A percentile compares a stretch with the other conserved stretches of the same genome.
These are phyloP conservation scores for rabbit (Oryctolagus cuniculus) DNA, from an alignment of 2,113 vertebrate genomes.

Conservation along the genomic window DNA sequence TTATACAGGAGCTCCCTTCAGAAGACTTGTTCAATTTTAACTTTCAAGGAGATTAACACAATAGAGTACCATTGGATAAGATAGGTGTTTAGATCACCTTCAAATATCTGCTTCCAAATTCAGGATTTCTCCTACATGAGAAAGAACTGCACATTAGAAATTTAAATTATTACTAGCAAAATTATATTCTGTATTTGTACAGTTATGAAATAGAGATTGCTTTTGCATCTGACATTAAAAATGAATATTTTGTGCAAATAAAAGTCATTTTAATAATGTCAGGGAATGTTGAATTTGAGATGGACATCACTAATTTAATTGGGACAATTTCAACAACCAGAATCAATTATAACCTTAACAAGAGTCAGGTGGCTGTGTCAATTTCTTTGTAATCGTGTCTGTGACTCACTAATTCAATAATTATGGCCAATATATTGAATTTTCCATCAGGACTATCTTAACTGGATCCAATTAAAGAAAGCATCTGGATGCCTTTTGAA, in stretches of 20 bases:
- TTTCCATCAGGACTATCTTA: slow-evolving; percentile 72
- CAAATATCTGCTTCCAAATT: not conserved
- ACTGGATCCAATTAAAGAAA: slow-evolving; percentile 60
- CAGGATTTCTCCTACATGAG: not conserved
- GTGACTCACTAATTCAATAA: slow-evolving; percentile 75
- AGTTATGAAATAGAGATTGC: slow-evolving; percentile 14
- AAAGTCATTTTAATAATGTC: slow-evolving; percentile 41
- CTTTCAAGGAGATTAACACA: not conserved
- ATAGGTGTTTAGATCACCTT: not conserved
- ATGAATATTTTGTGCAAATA: slow-evolving; percentile 25
- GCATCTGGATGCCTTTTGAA: slow-evolving; percentile 53
- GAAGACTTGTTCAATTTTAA: not conserved
- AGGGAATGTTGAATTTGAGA: slow-evolving; percentile 58
- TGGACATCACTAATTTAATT: slow-evolving; percentile 64
- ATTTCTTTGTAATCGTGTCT: slow-evolving; percentile 67
- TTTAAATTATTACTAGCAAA: slow-evolving; percentile 27
- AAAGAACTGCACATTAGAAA: not conserved
- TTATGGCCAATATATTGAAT: slow-evolving; percentile 72
- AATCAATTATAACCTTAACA: slow-evolving; percentile 71
- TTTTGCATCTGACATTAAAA: not conserved
- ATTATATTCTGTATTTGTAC: not conserved
- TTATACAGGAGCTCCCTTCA: not conserved
- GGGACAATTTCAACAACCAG: slow-evolving; percentile 40
- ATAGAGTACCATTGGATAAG: not conserved
- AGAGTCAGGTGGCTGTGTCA: slow-evolving; percentile 69